Conservation (phyloP, 2,797 vertebrate species). For the Pogonophryne albipinna region DNA sequence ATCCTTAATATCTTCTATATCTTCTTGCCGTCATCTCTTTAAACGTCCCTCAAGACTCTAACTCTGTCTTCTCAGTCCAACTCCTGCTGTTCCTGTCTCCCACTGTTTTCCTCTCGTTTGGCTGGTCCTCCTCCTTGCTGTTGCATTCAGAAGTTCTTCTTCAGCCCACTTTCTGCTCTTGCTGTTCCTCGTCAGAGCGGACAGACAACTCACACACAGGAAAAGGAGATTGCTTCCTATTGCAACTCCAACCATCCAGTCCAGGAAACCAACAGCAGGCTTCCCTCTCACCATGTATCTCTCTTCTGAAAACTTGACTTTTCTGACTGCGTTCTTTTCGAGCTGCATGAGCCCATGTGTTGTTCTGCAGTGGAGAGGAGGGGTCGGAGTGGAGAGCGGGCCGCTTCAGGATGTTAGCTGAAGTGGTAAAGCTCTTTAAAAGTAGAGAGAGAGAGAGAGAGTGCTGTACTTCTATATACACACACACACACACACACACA, state of each 20-base stretch:
- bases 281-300: constrained; percentile 64
- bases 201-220: constrained; percentile 50
- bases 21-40: constrained; percentile 14
- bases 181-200: constrained; percentile 41
- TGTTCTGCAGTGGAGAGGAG: constrained; percentile 47
- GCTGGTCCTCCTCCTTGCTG: constrained; percentile 37
- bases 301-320: constrained; percentile 55
- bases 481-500: constrained; percentile 4
- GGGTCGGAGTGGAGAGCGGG: constrained; percentile 57
- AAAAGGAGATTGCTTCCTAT: constrained; percentile 75
- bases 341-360: constrained; percentile 63
- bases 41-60: constrained; percentile 30
- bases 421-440: constrained; percentile 78
- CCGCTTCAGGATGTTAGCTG: constrained; percentile 74
- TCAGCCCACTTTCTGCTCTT: constrained; percentile 44
- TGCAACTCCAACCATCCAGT: constrained; percentile 63
- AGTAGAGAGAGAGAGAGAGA: constrained; percentile 61
- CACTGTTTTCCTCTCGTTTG: constrained; percentile 46
- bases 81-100: constrained; percentile 42
- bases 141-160: constrained; percentile 61
- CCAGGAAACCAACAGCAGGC: constrained; percentile 74
- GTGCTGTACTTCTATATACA: constrained; percentile 31
- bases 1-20: constrained; percentile 6
- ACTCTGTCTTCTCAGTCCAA: constrained; percentile 45
- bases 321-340: constrained; percentile 56